Base-by-base conservation (phyloP, 2,113 vertebrate species). In the Callocephalon fimbriatum region DNA sequence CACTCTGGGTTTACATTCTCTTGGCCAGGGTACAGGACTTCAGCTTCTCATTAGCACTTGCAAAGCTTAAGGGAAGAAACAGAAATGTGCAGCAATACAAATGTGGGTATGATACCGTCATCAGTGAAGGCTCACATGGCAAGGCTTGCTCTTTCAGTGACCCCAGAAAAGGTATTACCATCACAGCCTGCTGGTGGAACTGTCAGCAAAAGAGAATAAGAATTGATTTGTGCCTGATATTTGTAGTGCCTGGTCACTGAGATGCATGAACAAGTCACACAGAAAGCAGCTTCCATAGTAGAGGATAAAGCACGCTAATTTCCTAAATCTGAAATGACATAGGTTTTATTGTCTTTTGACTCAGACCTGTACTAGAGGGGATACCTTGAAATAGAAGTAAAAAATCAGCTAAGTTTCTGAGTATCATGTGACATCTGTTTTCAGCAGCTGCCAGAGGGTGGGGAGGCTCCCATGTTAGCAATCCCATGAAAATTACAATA, bases 391-490 rank as follows among this genome's bases (percentile, higher is more conserved):
- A 81, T 13, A 50, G 10, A 95, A 80, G 21, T 62, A 5, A 92
- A 87, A 94, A 74, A 80, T 58, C 40, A 90, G 6, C 26, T 35
- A 45, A 31, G 29, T 47, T 12, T 53, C 47, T 48, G 40, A 47
- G 62, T 48, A 83, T 44, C n/a, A 67, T 6, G 11, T 59, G 56
- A 31, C 15, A 32, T 45, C 15, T 86, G 58, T 86, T 86, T 90
- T 88, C 56, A 93, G 54, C 40, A 53, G 50, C 32, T 86, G 12
- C 51, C 16, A 37, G 50, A 61, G 65, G 42, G 31, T 72, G 40
- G 86, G 76, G 86, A 95, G 68, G 23, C 44, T 92, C 88, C 86
- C n/a, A 35, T 85, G 37, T 77, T 86, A 88, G 83, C 73, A 88
- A 56, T 40, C 3, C 0, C 38, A 22, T 78, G 58, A 78, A 92